Conservation (phyloP, 1,140 invertebrate species). For the Melipona quadrifasciata region DNA sequence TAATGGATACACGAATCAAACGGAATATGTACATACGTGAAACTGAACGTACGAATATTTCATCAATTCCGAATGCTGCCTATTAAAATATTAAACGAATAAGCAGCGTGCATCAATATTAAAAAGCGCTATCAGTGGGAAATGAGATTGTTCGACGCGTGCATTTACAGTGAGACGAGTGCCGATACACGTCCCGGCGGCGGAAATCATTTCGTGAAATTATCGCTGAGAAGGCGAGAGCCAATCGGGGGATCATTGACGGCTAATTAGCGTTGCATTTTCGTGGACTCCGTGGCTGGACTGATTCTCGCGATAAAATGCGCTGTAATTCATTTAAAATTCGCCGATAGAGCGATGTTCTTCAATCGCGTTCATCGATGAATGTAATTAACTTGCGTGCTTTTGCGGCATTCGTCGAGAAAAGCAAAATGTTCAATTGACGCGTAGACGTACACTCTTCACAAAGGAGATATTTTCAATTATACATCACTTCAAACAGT, state of each 20-base stretch:
- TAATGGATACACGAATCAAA: too few relatives aligned
- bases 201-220: conserved; percentile 48
- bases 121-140: not conserved
- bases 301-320: conserved; percentile 37
- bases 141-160: not conserved
- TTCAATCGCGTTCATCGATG: not conserved
- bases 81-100: not conserved
- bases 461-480: not conserved
- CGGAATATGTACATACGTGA: too few relatives aligned
- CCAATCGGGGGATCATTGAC: conserved; percentile 36
- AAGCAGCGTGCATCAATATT: not conserved
- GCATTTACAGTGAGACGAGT: not conserved
- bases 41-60: not conserved
- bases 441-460: too few relatives aligned
- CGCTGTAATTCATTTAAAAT: not conserved
- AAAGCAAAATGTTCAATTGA: not conserved
- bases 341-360: too few relatives aligned
- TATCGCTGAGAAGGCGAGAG: conserved; percentile 42
- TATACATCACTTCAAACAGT: too few relatives aligned
- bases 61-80: not conserved
- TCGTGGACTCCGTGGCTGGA: conserved; percentile 15
- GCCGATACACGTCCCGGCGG: not conserved
- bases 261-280: conserved; percentile 50
- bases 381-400: not conserved
- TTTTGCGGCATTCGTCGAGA: too few relatives aligned